phyloP scores from a whole-genome alignment of 2,888 invertebrate genomes.

The Thecophora atra region DNA sequence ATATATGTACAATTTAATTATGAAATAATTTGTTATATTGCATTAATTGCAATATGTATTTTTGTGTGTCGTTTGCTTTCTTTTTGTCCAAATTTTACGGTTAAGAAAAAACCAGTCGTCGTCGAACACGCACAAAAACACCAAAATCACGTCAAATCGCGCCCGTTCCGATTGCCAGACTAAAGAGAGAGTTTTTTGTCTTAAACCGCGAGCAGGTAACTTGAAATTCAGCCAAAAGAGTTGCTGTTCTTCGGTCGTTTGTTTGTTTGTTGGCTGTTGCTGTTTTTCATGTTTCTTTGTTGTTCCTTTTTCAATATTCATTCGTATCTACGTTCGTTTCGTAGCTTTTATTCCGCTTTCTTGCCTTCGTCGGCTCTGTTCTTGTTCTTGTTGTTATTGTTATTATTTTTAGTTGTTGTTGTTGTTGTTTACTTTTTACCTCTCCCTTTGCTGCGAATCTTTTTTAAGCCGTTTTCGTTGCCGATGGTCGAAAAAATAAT shows the following conservation, averaged over 20 bases:
- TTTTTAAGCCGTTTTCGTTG: background rate
- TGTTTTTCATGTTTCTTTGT: conserved; percentile 11
- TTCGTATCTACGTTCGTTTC: conserved; percentile 7
- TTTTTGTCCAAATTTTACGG: background rate
- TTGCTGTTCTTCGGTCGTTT: conserved; percentile 17
- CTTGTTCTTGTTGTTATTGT: background rate
- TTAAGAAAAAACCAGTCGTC: background rate
- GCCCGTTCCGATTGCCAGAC: conserved; percentile 35
- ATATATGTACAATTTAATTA: no score
- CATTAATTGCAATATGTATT: conserved; percentile 15
- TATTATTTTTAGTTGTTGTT: background rate
- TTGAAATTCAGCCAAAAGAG: conserved; percentile 37
- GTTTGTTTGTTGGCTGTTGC: conserved; percentile 3
- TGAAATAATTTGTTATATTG: background rate
- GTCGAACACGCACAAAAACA: conserved; percentile 11
- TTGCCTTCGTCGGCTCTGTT: background rate
- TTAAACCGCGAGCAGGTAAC: conserved; percentile 31
- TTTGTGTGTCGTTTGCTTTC: no score
- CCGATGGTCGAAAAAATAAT: conserved; percentile 11
- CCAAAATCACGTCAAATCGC: conserved; percentile 38
- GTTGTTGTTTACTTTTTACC: background rate
- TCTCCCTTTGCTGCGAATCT: background rate
- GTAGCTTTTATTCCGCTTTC: background rate
- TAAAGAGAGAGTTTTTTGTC: conserved; percentile 38
- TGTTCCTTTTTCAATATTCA: background rate